Base-by-base conservation (phyloP, 1,140 invertebrate species). In the Formica selysi region DNA sequence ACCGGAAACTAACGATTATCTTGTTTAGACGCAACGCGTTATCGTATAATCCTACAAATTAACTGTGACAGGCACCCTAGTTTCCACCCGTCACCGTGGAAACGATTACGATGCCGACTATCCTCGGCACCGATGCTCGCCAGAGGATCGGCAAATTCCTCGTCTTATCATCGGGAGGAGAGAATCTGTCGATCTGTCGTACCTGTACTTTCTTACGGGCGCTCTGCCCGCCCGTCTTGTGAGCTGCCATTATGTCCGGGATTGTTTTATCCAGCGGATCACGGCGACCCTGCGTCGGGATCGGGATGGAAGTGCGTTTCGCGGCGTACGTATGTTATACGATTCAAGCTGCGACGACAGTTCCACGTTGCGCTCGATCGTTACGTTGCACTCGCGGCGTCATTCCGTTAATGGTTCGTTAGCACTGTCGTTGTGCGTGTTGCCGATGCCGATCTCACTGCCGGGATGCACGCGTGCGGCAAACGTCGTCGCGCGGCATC, bases 161-260 rank as follows among this genome's bases (percentile, higher is more conserved):
- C 51, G 76, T 0, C 36, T 32, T 32, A 54, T 32, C 41, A n/a
- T 68, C 65, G 10, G 3, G 48, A 29, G 0, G 44, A 51, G 16
- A 22, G 3, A 10, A 44, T 11, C 8, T 13, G 38, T 57, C n/a
- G 11, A 36, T 38, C 13, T 41, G 91, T 91, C 88, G n/a, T 95
- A 97, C 96, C 95, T 97, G 96, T 71, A 97, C 96, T 95, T 97
- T 97, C 92, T 97, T 97, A 65, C 96, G 95, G 87, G 95, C 94
- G 87, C 94, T 96, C 93, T 96, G 96, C 68, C 95, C 95, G 91
- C 95, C 95, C 87, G 94, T 93, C 86, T 95, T 95, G 79, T 95
- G 95, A 74, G 94, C 86, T 93, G 95, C 94, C 95, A 95, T 95
- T 93, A 85, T 79, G 64, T 57, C 79, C 57, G 48, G 76, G 76